Evolutionary conservation across 2,113 vertebrate species (phyloP), one percentile per base, ranked within the genome.

Genomic region (Psophia crepitans): DNA sequence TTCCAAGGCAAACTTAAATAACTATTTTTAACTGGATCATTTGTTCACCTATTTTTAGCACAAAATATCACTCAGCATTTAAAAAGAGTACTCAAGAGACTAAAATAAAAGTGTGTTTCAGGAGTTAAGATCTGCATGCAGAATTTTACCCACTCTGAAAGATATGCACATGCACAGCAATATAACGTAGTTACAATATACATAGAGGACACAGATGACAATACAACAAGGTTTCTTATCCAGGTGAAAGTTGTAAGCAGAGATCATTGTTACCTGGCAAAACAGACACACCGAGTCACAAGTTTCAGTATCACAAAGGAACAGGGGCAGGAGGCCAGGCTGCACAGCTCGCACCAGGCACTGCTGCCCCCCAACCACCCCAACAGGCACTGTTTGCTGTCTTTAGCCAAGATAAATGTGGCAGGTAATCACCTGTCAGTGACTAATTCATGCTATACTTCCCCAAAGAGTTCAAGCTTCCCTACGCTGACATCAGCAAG

Each of bases 371-470:
- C 7, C 39, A 35, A 0, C 9, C 30, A 41, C 7, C 46, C 85
- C 73, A 49, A 39, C 28, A 56, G 49, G 44, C 57, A 43, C 54
- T 0, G 3, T 11, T 18, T 78, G 58, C 12, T 24, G 17, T 2
- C 7, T 17, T 41, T 21, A 84, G 41, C 11, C 54, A 41, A 18
- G 1, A 37, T 12, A 68, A 57, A 32, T 0, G 0, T 2, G 20
- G 35, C 19, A 82, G 54, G 28, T 11, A 17, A 26, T 28, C 75
- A 23, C 30, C 61, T 14, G 35, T 12, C 80, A 56, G n/a, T 16
- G 81, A 84, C 30, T 9, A 78, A 87, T 5, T 41, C 54, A 3
- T 1, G 24, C 41, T 37, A 1, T 15, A 26, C 54, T 22, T 66
- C 76, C 87, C 49, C 44, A 5, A 49, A 21, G 32, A 56, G 8